Evolutionary conservation across 64 coral and sea anemone genomes (phyloP).

Genomic region (Hydrozoanthus tunicans): DNA sequence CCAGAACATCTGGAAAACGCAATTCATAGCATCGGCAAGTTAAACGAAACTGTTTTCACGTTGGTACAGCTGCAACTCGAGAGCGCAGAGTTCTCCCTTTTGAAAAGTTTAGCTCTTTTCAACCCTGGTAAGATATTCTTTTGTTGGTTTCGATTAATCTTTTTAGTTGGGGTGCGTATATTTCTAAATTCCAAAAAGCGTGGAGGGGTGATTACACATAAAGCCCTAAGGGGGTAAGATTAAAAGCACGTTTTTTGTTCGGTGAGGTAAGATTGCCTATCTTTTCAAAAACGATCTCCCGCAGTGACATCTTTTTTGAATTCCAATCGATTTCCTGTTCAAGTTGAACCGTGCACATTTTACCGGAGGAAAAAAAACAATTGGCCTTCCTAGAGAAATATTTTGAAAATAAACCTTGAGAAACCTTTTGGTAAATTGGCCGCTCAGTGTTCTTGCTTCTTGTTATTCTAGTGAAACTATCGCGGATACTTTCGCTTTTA

Average conservation of each 20-base stretch:
- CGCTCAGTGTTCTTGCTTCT: background rate
- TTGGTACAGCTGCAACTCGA: constrained; percentile 81
- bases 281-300: constrained; percentile 27
- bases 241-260: constrained; percentile 27
- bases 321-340: constrained; percentile 43
- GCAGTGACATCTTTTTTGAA: constrained; percentile 36
- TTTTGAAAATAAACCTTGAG: constrained; percentile 36
- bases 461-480: background rate
- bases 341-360: constrained; percentile 32
- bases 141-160: background rate
- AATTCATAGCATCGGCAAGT: constrained; percentile 85
- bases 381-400: constrained; percentile 49
- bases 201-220: constrained; percentile 1
- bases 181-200: constrained; percentile 50
- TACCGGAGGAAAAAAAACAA: constrained; percentile 23
- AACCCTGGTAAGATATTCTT: constrained; percentile 86
- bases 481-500: background rate
- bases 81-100: constrained; percentile 83
- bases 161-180: background rate
- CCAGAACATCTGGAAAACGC: constrained; percentile 75
- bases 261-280: background rate
- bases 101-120: constrained; percentile 90
- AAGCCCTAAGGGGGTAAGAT: constrained; percentile 31
- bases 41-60: constrained; percentile 95
- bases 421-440: background rate